Evolutionary conservation across 2,888 invertebrate genomes (phyloP).

Genomic region (Ormyrus rosae): DNA sequence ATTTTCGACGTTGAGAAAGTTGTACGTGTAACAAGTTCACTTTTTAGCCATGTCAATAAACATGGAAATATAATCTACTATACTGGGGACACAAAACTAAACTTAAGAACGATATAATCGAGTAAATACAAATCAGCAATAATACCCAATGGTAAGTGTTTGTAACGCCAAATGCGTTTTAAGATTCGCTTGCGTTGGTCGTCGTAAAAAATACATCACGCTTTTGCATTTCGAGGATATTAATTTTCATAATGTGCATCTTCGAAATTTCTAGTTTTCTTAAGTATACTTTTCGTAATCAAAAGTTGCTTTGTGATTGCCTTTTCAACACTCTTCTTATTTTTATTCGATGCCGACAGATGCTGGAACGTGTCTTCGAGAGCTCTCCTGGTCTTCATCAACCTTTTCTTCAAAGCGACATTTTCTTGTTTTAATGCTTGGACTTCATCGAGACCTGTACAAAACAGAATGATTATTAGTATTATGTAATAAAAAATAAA

Average conservation of each 20-base stretch:
- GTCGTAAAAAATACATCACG: slow-evolving; percentile 10
- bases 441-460: slow-evolving; percentile 73
- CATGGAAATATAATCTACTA: slow-evolving; percentile 38
- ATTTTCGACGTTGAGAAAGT: slow-evolving; percentile 31
- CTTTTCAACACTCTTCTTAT: slow-evolving; percentile 88
- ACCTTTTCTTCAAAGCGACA: slow-evolving; percentile 82
- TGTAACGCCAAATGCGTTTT: slow-evolving; percentile 31
- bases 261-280: slow-evolving; percentile 73
- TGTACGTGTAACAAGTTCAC: slow-evolving; percentile 44
- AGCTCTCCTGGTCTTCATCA: slow-evolving; percentile 84
- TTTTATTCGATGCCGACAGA: slow-evolving; percentile 85
- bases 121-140: slow-evolving; percentile 51
- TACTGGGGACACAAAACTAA: slow-evolving; percentile 24
- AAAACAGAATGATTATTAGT: slow-evolving; percentile 10
- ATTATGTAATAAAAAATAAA: background rate
- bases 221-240: slow-evolving; percentile 37
- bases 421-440: slow-evolving; percentile 82
- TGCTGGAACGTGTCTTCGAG: slow-evolving; percentile 87
- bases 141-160: slow-evolving; percentile 58
- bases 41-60: slow-evolving; percentile 41
- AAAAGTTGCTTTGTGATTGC: slow-evolving; percentile 79
- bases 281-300: slow-evolving; percentile 72
- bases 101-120: slow-evolving; percentile 41
- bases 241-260: slow-evolving; percentile 69
- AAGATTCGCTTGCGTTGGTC: slow-evolving; percentile 27